Evolutionary conservation across 2,797 vertebrate species (phyloP), one percentile per base, ranked within the genome.

Genomic region (Tarsius wallacei): DNA sequence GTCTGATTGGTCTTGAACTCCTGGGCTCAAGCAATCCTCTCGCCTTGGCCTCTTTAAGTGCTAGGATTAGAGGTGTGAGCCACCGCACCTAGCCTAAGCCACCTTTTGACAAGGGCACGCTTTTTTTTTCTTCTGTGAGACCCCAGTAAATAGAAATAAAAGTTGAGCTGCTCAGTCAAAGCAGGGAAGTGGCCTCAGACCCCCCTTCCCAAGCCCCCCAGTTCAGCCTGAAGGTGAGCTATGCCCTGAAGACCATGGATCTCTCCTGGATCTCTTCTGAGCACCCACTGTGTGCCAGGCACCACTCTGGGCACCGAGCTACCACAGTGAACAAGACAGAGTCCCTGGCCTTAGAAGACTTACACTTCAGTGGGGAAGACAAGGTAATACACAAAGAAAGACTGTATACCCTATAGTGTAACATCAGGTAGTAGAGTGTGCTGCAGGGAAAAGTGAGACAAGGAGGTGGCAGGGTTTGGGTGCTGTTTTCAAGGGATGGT

Each of bases 131-230:
- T 84, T 86, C 66, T 22, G 2, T 33, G 31, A 71, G 71, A 47
- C 22, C 70, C 53, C 15, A 70, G 0, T 24, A 57, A n/a, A 8
- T 22, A 68, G 70, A 87, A 63, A n/a, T 63, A 33, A 81, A 87
- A 53, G 68, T 12, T 17, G 55, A 49, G 14, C 36, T 33, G 26
- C 59, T 84, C 76, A 5, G 4, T 55, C 1, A 5, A 74, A 83
- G 66, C 33, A 49, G 53, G 9, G 14, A 85, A 14, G 64, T 0
- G 1, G 26, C 24, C 71, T 14, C 0, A 2, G 4, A 36, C 22
- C 55, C 4, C 2, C 3, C 0, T 5, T 0, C 8, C 13, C 21
- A 42, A 19, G 24, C 33, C 33, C 31, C 57, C 47, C 12, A 42
- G 9, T 28, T 84, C 31, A 73, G 53, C 63, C 70, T 68, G 22